Percentiles rank a stretch among this genome's conserved stretches.
Evolutionary conservation across 2,797 vertebrate species (phyloP).

Genomic region (Anas acuta): DNA sequence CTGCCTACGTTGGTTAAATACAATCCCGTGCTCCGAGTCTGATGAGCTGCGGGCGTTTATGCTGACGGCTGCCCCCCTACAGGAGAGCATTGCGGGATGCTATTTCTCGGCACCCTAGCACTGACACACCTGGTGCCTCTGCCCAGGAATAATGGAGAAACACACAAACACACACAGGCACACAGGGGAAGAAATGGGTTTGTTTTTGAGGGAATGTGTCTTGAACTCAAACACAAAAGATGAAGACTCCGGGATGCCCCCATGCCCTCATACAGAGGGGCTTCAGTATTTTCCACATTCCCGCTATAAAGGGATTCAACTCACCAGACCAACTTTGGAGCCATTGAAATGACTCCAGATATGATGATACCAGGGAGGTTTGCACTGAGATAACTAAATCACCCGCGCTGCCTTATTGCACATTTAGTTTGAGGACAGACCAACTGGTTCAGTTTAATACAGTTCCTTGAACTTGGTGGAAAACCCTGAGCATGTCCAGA

Average conservation of each 20-base stretch:
- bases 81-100: neutral
- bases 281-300: neutral
- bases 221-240: neutral
- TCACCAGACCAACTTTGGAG: neutral
- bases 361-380: neutral
- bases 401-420: neutral
- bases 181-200: neutral
- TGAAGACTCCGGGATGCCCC: neutral
- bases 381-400: neutral
- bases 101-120: slow-evolving; percentile 39
- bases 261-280: neutral
- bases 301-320: neutral
- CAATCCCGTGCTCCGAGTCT: neutral
- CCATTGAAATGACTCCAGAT: neutral
- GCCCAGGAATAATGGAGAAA: slow-evolving; percentile 47
- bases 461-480: neutral
- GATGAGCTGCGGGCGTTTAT: neutral
- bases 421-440: neutral
- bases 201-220: neutral
- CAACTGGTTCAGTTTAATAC: neutral
- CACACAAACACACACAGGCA: neutral
- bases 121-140: slow-evolving; percentile 36
- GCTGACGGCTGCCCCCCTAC: neutral
- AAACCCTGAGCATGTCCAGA: neutral
- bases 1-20: slow-evolving; percentile 34